These are phyloP conservation scores for Meteorus sp. DNA, from an alignment of 1,140 invertebrate species.

Conservation along the genomic window DNA sequence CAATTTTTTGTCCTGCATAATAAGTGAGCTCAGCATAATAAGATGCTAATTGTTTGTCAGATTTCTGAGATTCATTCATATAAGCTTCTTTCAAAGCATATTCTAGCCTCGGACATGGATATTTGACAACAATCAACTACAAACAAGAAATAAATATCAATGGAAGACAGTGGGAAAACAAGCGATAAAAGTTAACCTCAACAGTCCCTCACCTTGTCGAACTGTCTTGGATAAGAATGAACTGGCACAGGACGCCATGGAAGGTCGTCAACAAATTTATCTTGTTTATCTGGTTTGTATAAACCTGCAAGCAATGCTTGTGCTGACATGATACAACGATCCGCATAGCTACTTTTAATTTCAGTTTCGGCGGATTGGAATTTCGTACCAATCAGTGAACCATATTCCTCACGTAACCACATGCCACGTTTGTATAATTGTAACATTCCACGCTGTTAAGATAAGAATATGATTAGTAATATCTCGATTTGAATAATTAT, in stretches of 20 bases:
- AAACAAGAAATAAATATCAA: constrained; percentile 14
- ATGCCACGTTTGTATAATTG: constrained; percentile 78
- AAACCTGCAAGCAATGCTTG: constrained; percentile 79
- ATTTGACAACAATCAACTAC: constrained; percentile 66
- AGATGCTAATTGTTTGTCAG: constrained; percentile 23
- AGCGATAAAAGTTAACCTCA: too few species aligned
- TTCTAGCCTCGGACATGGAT: constrained; percentile 66
- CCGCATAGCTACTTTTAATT: constrained; percentile 77
- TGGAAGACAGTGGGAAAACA: too few species aligned
- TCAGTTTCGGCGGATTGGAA: constrained; percentile 68
- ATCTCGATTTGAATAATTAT: background rate
- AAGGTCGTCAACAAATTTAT: constrained; percentile 73
- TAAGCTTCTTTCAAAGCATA: constrained; percentile 61
- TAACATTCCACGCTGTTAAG: constrained; percentile 72
- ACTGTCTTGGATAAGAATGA: constrained; percentile 67
- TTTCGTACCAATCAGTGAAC: constrained; percentile 64
- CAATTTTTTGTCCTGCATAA: constrained; percentile 69
- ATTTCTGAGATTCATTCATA: constrained; percentile 38
- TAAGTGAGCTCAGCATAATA: constrained; percentile 68
- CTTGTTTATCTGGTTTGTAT: constrained; percentile 71
- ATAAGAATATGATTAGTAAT: constrained; percentile 19
- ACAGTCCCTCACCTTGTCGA: constrained; percentile 68
- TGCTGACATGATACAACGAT: constrained; percentile 86
- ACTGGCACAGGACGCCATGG: constrained; percentile 88
- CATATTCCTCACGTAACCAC: constrained; percentile 71